These are phyloP conservation scores for Portevinia maculata DNA, from an alignment of 2,888 invertebrate species.

Conservation along the genomic window DNA sequence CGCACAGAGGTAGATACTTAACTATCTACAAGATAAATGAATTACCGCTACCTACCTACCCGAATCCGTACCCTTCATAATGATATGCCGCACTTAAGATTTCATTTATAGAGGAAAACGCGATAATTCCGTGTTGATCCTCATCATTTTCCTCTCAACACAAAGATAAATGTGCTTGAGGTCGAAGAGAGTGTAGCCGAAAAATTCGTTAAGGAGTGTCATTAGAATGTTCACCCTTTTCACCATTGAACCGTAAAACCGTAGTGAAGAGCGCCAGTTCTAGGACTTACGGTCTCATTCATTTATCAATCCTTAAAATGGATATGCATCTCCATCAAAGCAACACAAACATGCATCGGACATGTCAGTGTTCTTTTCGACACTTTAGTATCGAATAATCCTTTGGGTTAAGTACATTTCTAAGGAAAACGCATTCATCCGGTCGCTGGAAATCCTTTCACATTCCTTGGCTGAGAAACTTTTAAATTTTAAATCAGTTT, in stretches of 20 bases:
- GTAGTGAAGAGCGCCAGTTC: too few relatives aligned
- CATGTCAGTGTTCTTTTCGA: conserved; percentile 12
- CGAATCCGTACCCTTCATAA: background rate
- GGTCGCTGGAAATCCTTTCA: conserved; percentile 31
- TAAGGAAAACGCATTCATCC: conserved; percentile 43
- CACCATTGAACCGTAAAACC: conserved; percentile 38
- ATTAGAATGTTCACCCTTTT: conserved; percentile 53
- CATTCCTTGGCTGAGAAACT: background rate
- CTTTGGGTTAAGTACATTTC: conserved; percentile 42
- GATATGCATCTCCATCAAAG: conserved; percentile 9
- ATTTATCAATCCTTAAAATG: conserved; percentile 26
- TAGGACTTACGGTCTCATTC: conserved; percentile 26
- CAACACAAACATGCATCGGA: conserved; percentile 30
- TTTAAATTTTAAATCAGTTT: conserved; percentile 26
- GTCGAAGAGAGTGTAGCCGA: background rate
- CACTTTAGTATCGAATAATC: conserved; percentile 49
- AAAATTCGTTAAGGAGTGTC: conserved; percentile 39
- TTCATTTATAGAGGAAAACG: conserved; percentile 6
- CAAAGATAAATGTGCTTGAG: conserved; percentile 4
- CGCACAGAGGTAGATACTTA: conserved; percentile 49
- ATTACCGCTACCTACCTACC: conserved; percentile 37
- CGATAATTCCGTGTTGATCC: conserved; percentile 28
- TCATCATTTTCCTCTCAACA: conserved; percentile 7
- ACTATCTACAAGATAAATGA: conserved; percentile 50
- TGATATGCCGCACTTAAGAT: conserved; percentile 6